Percentiles rank a stretch among this genome's conserved stretches.
Evolutionary conservation across 2,113 vertebrate genomes (phyloP).

Genomic region (Prietella phreatophila): DNA sequence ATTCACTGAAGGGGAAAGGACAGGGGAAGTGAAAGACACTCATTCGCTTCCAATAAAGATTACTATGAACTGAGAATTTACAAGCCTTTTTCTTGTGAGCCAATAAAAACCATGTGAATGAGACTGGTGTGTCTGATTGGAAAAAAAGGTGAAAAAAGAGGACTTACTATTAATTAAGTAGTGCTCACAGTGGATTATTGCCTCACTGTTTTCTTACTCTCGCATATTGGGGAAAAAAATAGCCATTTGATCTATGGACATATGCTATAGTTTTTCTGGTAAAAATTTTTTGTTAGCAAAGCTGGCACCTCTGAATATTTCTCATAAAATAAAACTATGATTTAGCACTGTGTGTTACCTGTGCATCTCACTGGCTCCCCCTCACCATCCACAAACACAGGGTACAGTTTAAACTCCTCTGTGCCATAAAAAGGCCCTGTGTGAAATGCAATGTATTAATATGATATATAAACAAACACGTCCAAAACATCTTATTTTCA

Average conservation of each 20-base stretch:
- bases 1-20: not conserved
- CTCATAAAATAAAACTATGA: not conserved
- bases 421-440: constrained; percentile 83
- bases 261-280: not conserved
- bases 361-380: constrained; percentile 73
- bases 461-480: not conserved
- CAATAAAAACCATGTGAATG: not conserved
- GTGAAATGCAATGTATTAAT: constrained; percentile 35
- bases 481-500: not conserved
- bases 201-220: not conserved
- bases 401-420: constrained; percentile 85
- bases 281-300: not conserved
- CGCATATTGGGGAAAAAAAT: not conserved
- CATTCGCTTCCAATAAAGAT: not conserved
- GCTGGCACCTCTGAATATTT: not conserved
- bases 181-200: not conserved
- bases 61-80: not conserved
- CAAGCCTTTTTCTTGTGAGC: not conserved
- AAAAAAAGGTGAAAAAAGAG: not conserved
- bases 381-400: constrained; percentile 84
- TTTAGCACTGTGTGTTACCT: constrained; percentile 68
- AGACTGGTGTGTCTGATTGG: not conserved
- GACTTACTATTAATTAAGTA: not conserved
- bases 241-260: not conserved
- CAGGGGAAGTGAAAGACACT: not conserved